Base-by-base conservation (phyloP, 2,113 vertebrate genomes). In the Oostethus manadensis region DNA sequence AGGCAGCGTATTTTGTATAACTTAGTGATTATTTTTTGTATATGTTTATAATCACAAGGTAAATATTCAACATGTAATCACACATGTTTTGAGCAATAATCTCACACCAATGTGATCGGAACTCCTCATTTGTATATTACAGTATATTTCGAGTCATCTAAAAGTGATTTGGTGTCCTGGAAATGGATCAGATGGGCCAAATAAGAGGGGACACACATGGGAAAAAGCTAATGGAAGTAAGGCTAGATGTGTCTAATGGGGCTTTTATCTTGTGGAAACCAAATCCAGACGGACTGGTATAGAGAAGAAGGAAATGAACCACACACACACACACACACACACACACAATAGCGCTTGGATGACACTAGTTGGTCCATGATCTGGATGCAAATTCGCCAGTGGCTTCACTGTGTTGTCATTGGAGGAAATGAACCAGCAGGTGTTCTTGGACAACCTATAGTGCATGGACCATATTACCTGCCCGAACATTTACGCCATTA, bases 231-330 rank as follows among this genome's bases (percentile, higher is more conserved):
- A 87, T 84, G 86, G 82, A 84, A 79, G 78, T 74, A 78, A 80
- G 68, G 76, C 68, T 80, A 84, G 76, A 89, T 85, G 86, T 84
- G 87, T 87, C 86, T 91, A 91, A 91, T 88, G 85, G 88, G 53
- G 87, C 89, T 91, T 90, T 91, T 91, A 91, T 91, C 90, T 40
- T 86, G 80, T 86, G 87, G 88, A 89, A 90, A 90, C 89, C 83
- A 86, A 89, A 90, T 83, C 87, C 87, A 90, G 85, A 82, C 82
- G 81, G 79, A 74, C 79, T 82, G 72, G 61, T 70, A 65, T 68
- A 54, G 64, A 60, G 66, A 71, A 59, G 71, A 74, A 64, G 72
- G 74, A 81, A 81, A 81, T 84, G 74, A 77, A 77, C 68, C 75
- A 38, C 74, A 58, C 48, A 55, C 74, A 16, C 48, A 40, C 56